Evolutionary conservation across 2,888 invertebrate species (phyloP), one percentile per base, ranked within the genome.

Genomic region (Drosophila siamana): DNA sequence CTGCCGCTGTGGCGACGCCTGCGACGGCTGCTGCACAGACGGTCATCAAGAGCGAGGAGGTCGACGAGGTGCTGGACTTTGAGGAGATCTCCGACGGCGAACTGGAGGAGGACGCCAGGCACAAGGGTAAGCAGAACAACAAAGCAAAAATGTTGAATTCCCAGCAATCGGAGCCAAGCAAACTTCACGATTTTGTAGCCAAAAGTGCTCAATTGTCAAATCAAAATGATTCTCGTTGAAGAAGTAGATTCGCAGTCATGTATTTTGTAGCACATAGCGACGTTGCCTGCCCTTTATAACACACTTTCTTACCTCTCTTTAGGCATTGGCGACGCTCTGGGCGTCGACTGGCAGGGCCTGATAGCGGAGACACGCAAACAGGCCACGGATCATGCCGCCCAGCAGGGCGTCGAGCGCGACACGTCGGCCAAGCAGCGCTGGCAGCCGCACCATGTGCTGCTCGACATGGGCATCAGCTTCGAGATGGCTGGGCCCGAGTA

Each of bases 321-420:
- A 91, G 91, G 91, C 65, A 94, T 98, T 69, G 97, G 97, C 4
- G 98, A 98, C 92, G 97, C 97, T n/a, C 92, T 98, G 26, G 98
- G 98, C n/a, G 98, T 98, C 1, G 98, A 98, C 92, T 98, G 98
- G 98, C 96, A 97, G 9, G 97, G 97, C 90, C 93, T 98, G 46
- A 96, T 97, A 0, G 96, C 96, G 2, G 97, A 97, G 92, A 96
- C 96, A 4, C 93, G 94, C 41, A 84, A 83, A 33, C 77, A 90
- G 61, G 86, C 90, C 2, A 77, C 79, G 5, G 86, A 87, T 22
- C 80, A 74, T 69, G 80, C 84, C 4, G 76, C 76, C 0, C 80
- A 88, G 1, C 92, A 92, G 77, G 80, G 80, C 36, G 83, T 52
- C 2, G 91, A 91, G 24, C 84, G 94, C 6, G 76, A 93, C 15